Percentiles rank a stretch among this genome's conserved stretches.
phyloP scores from a whole-genome alignment of 1,140 invertebrate genomes.

The Papilio xuthus region DNA sequence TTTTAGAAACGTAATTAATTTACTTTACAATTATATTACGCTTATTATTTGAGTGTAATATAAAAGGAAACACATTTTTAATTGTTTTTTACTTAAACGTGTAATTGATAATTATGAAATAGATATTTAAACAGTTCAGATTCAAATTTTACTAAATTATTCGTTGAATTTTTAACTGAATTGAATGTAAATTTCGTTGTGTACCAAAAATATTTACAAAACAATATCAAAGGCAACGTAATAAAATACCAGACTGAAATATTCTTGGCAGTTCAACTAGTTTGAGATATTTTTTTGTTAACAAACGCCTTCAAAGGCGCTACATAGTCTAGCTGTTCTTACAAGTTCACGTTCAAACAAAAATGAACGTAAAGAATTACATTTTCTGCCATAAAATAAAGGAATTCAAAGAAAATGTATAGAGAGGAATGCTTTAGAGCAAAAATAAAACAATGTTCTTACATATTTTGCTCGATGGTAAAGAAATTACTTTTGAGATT shows the following conservation, averaged over 20 bases:
- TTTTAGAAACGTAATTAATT: background rate
- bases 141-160: background rate
- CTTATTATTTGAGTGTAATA: too few relatives aligned
- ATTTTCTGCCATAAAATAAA: slow-evolving; percentile 28
- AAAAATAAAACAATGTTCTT: slow-evolving; percentile 17
- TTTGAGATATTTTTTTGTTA: slow-evolving; percentile 25
- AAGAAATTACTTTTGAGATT: background rate
- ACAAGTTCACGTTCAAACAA: slow-evolving; percentile 31
- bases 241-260: slow-evolving; percentile 31
- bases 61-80: too few relatives aligned
- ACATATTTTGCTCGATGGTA: background rate
- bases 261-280: slow-evolving; percentile 28
- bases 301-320: slow-evolving; percentile 22
- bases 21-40: background rate
- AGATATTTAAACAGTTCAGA: too few relatives aligned
- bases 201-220: background rate
- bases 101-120: too few relatives aligned
- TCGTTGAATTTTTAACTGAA: background rate
- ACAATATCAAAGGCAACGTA: slow-evolving; percentile 19
- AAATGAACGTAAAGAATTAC: slow-evolving; percentile 26
- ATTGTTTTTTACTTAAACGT: too few relatives aligned
- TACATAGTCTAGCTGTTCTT: slow-evolving; percentile 32
- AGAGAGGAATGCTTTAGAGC: slow-evolving; percentile 26
- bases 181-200: background rate
- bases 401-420: slow-evolving; percentile 21